Evolutionary conservation across 1,140 invertebrate species (phyloP).

Genomic region (Centruroides vittatus): DNA sequence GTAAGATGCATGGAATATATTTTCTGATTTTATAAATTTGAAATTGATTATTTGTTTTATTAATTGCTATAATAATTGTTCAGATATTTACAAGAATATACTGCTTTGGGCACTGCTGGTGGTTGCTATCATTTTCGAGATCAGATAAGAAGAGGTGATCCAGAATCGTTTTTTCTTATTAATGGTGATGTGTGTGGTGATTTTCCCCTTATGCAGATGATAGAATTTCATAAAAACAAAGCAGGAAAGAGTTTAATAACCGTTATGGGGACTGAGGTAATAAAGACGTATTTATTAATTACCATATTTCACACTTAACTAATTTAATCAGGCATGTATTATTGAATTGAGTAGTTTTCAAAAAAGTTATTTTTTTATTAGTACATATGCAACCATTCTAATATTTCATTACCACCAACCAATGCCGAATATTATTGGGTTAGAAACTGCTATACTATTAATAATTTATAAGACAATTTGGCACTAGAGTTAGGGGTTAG

Average conservation of each 20-base stretch:
- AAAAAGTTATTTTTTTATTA: no score
- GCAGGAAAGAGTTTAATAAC: slow-evolving; percentile 30
- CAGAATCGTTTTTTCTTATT: slow-evolving; percentile 82
- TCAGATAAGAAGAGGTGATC: slow-evolving; percentile 78
- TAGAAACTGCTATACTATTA: no score
- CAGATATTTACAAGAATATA: slow-evolving; percentile 89
- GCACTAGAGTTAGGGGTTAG: no score
- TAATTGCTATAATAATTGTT: slow-evolving; percentile 12
- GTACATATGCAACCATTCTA: no score
- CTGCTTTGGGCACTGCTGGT: slow-evolving; percentile 85
- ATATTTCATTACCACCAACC: no score
- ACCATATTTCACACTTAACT: no score
- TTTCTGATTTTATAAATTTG: no score
- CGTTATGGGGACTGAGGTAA: slow-evolving; percentile 36
- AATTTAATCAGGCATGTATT: no score
- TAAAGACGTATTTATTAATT: neutral
- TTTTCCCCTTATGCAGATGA: slow-evolving; percentile 76
- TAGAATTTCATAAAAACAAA: slow-evolving; percentile 52
- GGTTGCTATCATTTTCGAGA: slow-evolving; percentile 96
- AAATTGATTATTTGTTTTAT: neutral
- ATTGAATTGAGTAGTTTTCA: no score
- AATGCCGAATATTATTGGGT: no score
- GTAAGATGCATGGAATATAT: neutral
- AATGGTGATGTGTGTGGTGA: slow-evolving; percentile 98
- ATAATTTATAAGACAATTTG: no score